Conservation (phyloP, 1,140 invertebrate genomes). For the Argopecten irradians region DNA sequence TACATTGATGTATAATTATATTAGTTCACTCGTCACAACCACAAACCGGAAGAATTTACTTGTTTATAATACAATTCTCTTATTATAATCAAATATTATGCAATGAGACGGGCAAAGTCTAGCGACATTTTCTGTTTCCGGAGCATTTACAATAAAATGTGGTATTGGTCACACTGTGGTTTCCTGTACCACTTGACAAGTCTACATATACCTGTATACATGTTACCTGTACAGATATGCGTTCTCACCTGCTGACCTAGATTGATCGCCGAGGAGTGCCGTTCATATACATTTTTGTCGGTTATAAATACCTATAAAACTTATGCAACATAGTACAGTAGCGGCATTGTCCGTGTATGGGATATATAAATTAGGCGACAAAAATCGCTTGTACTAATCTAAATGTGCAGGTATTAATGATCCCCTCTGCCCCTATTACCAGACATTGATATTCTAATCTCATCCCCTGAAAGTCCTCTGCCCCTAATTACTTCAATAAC, state of each 20-base stretch:
- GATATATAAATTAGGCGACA: not conserved
- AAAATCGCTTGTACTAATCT: too few relatives aligned
- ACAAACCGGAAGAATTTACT: too few relatives aligned
- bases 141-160: not conserved
- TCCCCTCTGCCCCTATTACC: too few relatives aligned
- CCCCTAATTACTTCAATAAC: too few relatives aligned
- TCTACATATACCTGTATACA: not conserved
- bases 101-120: too few relatives aligned
- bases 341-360: not conserved
- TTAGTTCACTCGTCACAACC: too few relatives aligned
- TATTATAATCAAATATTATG: too few relatives aligned
- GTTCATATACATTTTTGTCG: not conserved
- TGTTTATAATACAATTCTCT: too few relatives aligned
- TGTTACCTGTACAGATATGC: slow-evolving; percentile 15
- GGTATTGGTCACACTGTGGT: not conserved
- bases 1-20: too few relatives aligned
- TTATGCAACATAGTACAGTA: not conserved
- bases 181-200: not conserved
- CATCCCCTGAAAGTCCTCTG: too few relatives aligned
- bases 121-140: not conserved
- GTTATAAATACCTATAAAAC: not conserved
- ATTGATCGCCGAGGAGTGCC: not conserved
- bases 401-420: too few relatives aligned
- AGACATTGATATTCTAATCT: too few relatives aligned
- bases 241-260: slow-evolving; percentile 9